Base-by-base conservation (phyloP, 2,797 vertebrate genomes). In the Pampus argenteus region DNA sequence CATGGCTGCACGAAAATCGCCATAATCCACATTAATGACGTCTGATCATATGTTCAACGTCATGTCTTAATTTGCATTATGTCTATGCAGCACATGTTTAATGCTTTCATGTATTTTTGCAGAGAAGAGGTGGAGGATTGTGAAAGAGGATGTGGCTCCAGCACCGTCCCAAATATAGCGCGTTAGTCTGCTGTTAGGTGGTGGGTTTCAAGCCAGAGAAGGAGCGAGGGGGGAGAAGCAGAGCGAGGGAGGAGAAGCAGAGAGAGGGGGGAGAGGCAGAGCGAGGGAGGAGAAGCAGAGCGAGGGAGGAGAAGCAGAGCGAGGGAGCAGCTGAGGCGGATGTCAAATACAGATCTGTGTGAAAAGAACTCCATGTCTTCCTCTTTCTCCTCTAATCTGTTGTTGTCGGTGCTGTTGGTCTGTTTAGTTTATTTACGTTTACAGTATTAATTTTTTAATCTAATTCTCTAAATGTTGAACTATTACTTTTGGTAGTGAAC, bases 81-180 rank as follows among this genome's bases (percentile, higher is more conserved):
- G 38, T 38, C 28, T 36, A 45, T 36, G 38, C 48, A 50, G 61
- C 54, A 50, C 6, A 22, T 59, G 38, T 29, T 25, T 9, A 9
- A 7, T 50, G 3, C 15, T 26, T n/a, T n/a, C n/a, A n/a, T n/a
- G n/a, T n/a, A n/a, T 38, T 20, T 49, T 42, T 59, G 52, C 25
- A 20, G 17, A 47, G 55, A 29, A 69, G 31, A 67, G 3, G 1
- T 6, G 34, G 13, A 44, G 65, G 22, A 36, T 22, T 48, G 9
- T 10, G 29, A 54, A 50, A 34, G 25, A n/a, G 36, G 28, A 71
- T 57, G 51, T 38, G 59, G 67, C 71, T 76, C 13, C 50, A 54
- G 74, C 54, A 42, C 38, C 26, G 11, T 67, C 58, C 52, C 70
- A 81, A 67, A 79, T 79, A 73, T 49, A 77, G 63, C 66, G 56